Conservation (phyloP, 92 coral and sea anemone species). For the Palythoa caribaeorum region DNA sequence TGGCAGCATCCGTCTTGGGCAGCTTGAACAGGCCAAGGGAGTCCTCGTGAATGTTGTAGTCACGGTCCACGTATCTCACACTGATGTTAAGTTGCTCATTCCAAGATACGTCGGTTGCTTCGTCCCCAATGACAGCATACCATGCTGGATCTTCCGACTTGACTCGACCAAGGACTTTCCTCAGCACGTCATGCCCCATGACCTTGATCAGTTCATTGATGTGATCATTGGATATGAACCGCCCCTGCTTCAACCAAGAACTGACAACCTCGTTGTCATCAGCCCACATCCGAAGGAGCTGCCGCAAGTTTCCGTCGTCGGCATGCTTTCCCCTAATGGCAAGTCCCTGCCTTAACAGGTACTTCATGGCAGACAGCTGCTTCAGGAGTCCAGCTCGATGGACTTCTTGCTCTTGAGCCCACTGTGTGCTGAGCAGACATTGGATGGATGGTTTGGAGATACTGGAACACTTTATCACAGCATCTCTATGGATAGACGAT, state of each 20-base stretch:
- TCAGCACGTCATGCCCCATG: background rate
- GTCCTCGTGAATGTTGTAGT: conserved; percentile 48
- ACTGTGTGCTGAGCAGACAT: background rate
- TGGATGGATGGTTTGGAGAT: background rate
- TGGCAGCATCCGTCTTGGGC: conserved; percentile 48
- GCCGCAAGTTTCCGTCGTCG: background rate
- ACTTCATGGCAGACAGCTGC: conserved; percentile 2
- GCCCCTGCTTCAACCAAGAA: background rate
- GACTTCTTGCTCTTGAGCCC: background rate
- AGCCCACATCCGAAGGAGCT: background rate
- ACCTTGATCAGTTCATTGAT: background rate
- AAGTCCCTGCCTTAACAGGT: background rate
- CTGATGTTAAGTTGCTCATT: conserved; percentile 42
- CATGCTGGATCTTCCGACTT: conserved; percentile 7
- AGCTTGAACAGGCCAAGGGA: conserved; percentile 36
- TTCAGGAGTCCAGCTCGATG: background rate
- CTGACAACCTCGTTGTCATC: background rate
- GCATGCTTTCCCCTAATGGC: background rate
- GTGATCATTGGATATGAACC: background rate
- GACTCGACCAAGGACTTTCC: conserved; percentile 1
- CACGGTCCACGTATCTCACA: conserved; percentile 40
- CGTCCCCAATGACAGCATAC: conserved; percentile 34
- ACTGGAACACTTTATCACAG: background rate
- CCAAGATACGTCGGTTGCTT: conserved; percentile 37
- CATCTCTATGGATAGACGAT: conserved; percentile 1